Conservation (phyloP, 2,113 vertebrate genomes). For the Girardinichthys multiradiatus region DNA sequence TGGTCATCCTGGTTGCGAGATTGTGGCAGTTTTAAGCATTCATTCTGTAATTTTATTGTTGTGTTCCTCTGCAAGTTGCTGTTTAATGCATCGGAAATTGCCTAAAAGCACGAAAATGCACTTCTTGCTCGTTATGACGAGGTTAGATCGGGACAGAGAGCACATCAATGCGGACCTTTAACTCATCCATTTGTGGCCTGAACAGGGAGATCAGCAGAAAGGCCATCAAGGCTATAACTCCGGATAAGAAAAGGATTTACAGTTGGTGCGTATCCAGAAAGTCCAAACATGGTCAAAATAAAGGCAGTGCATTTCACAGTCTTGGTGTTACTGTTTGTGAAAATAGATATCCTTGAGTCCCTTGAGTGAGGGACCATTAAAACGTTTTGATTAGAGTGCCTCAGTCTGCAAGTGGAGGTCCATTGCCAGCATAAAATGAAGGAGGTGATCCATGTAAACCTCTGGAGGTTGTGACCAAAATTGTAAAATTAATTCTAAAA, state of each 20-base stretch:
- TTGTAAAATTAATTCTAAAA: no score
- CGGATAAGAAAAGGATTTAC: slow-evolving; percentile 65
- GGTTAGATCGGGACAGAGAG: slow-evolving; percentile 53
- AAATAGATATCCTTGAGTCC: no score
- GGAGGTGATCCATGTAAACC: no score
- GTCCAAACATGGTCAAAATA: no score
- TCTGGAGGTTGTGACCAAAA: no score
- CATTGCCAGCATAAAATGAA: no score
- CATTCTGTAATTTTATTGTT: slow-evolving; percentile 14
- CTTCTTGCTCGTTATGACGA: slow-evolving; percentile 21
- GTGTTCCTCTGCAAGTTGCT: neutral
- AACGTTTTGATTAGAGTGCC: no score
- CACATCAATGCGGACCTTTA: slow-evolving; percentile 62
- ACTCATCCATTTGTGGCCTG: slow-evolving; percentile 58
- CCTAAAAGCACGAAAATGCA: slow-evolving; percentile 53
- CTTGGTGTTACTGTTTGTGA: no score
- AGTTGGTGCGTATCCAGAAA: slow-evolving; percentile 12
- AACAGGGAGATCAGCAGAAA: slow-evolving; percentile 65
- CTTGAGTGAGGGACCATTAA: no score
- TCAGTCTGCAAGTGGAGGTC: no score
- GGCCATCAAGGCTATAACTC: slow-evolving; percentile 61
- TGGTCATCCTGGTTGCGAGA: slow-evolving; percentile 39
- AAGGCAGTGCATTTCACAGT: no score
- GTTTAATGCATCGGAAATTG: slow-evolving; percentile 47
- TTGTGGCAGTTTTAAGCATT: slow-evolving; percentile 20